Evolutionary conservation across 2,113 vertebrate species (phyloP), one percentile per base, ranked within the genome.

Genomic region (Brachyhypopomus occidentalis): DNA sequence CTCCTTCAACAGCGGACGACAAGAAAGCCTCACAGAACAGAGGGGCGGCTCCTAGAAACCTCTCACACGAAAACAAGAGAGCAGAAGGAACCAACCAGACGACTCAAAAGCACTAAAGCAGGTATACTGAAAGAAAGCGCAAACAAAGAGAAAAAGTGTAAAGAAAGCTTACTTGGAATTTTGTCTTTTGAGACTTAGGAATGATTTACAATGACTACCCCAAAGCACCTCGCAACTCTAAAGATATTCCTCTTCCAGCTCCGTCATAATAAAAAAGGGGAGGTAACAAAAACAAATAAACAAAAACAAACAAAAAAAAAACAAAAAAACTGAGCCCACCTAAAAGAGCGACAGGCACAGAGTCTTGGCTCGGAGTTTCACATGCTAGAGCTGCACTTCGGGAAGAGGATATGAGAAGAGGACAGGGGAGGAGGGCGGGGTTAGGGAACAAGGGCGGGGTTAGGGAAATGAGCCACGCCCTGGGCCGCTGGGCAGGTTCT

Each of bases 1-100:
- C 23, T 67, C 70, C 77, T 48, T 30, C 63, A 75, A 70, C 81
- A 56, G 77, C 67, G 76, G 95, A 86, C 95, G 22, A 34, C 93
- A 94, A 94, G 95, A 94, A 94, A 94, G 94, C 95, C 95, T 96
- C 96, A 95, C 93, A 96, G 94, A 96, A 96, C 93, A 95, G 95
- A 96, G 95, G 94, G 9, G 96, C 95, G 89, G 75, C 66, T 80
- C 78, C 95, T 95, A 94, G 94, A 95, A 22, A 75, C 90, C 92
- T 94, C 91, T 94, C 92, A 88, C 91, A 92, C 86, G 73, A 89
- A 89, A 85, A 89, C 74, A 5, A 84, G 48, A 86, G 25, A 82
- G 56, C 64, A 55, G 73, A 16, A 48, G 34, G 59, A 23, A 83
- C 77, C 30, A 30, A 75, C 73, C 20, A 79, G 72, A 8, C 48